Evolutionary conservation across 2,113 vertebrate genomes (phyloP).

Genomic region (Tyrannus savana): DNA sequence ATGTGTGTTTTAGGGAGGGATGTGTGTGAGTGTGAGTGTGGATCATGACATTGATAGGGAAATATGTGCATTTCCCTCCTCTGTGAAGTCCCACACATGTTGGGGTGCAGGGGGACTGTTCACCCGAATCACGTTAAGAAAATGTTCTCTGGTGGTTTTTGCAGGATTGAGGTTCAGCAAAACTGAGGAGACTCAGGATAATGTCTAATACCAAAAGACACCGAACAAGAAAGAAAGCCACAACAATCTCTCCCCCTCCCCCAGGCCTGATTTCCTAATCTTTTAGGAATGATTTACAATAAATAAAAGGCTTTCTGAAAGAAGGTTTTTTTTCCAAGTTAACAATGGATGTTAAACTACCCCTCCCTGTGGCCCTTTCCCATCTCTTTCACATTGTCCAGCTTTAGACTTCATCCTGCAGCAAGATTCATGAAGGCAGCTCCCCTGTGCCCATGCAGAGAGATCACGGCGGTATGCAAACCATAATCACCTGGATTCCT

Average conservation of each 20-base stretch:
- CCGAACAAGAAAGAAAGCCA: background rate
- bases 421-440: conserved; percentile 10
- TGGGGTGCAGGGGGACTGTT: background rate
- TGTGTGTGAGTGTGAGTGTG: background rate
- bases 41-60: background rate
- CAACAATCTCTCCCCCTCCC: background rate
- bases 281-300: conserved; percentile 49
- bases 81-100: background rate
- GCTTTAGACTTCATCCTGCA: conserved; percentile 22
- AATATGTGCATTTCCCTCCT: background rate
- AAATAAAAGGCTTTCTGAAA: conserved; percentile 37
- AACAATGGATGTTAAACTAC: background rate
- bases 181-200: background rate
- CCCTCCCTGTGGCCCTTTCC: conserved; percentile 13
- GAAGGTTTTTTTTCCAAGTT: background rate
- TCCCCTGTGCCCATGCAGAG: conserved; percentile 25
- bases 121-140: background rate
- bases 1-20: background rate
- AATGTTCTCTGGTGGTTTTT: background rate
- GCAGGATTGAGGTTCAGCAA: background rate
- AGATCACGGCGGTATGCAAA: background rate
- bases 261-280: conserved; percentile 37
- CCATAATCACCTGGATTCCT: conserved; percentile 41
- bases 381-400: conserved; percentile 17
- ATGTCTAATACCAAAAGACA: background rate